Evolutionary conservation across 2,888 invertebrate genomes (phyloP), one percentile per base, ranked within the genome.

Genomic region (Pegoplata infirma): DNA sequence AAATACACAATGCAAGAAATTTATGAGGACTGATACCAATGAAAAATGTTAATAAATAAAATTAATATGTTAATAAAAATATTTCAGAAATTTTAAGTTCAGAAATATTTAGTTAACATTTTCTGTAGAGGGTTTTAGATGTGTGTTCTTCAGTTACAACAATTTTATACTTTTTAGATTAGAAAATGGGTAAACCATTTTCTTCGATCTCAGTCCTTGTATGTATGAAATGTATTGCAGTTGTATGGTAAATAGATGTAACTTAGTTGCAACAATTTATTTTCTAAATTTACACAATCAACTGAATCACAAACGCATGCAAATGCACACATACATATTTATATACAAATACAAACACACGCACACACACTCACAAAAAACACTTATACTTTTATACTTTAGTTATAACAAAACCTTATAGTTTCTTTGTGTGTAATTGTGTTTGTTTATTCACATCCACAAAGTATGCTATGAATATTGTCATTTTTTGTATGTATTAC

Each of bases 191-290:
- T n/a, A n/a, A n/a, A n/a, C n/a, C n/a, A n/a, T n/a, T n/a, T n/a
- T n/a, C n/a, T n/a, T n/a, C n/a, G n/a, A n/a, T n/a, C n/a, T n/a
- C n/a, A n/a, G n/a, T n/a, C n/a, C n/a, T n/a, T n/a, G n/a, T n/a
- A n/a, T n/a, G n/a, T n/a, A n/a, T n/a, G n/a, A n/a, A n/a, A n/a
- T n/a, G n/a, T n/a, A n/a, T n/a, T n/a, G n/a, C n/a, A n/a, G n/a
- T n/a, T n/a, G n/a, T n/a, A n/a, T n/a, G n/a, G n/a, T n/a, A n/a
- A n/a, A n/a, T n/a, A n/a, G 46, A 67, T 61, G 59, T 55, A 67
- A 76, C 66, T 53, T 56, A 66, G 71, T 77, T 68, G 76, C 72
- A 77, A 63, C 67, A 63, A 77, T 77, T 72, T 77, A 72, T 72
- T 67, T 72, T 67, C 55, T 56, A 72, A 72, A 72, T 67, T 61